Evolutionary conservation across 2,113 vertebrate species (phyloP), one percentile per base, ranked within the genome.

Genomic region (Labeo catla): DNA sequence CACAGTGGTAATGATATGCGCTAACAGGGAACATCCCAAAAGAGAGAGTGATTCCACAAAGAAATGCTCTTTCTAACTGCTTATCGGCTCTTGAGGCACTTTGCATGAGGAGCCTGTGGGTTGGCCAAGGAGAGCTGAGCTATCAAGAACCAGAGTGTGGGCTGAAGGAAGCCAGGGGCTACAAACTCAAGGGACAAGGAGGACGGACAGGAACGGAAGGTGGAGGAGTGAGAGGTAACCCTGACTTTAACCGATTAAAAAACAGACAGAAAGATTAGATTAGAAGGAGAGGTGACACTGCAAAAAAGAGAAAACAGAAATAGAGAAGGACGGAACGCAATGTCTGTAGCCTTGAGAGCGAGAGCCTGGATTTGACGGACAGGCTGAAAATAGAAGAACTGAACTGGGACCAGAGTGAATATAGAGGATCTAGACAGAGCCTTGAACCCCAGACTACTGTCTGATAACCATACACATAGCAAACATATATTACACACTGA

Each of bases 61-160:
- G 77, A 43, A 4, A 21, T 61, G 11, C 16, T 70, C 80, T 70
- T 36, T 70, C 65, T 6, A 82, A 39, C 3, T 36, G 28, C 28
- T 70, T 82, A 82, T 82, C 47, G 15, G 81, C 65, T 89, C 84
- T 79, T n/a, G 23, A 63, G 66, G 21, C 63, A 87, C 88, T 88
- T 86, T 89, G 88, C 89, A 78, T 68, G 66, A 81, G 83, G 84
- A 89, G 61, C 16, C 86, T 82, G 83, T 84, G 83, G 78, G 84
- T 76, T 76, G 81, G 66, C 21, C 10, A 61, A 39, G 21, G 43
- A 52, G 19, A 57, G 57, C 23, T 7, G 34, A 7, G 59, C 6
- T 39, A 59, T 83, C 59, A 34, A 66, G 61, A 39, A 19, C 74
- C 65, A 80, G 52, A 74, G 87, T 90, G 89, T 80, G 74, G 74